A percentile compares a stretch with the other conserved stretches of the same genome.
These are phyloP conservation scores for Nymphalis io DNA, from an alignment of 1,140 invertebrate species.

Conservation along the genomic window DNA sequence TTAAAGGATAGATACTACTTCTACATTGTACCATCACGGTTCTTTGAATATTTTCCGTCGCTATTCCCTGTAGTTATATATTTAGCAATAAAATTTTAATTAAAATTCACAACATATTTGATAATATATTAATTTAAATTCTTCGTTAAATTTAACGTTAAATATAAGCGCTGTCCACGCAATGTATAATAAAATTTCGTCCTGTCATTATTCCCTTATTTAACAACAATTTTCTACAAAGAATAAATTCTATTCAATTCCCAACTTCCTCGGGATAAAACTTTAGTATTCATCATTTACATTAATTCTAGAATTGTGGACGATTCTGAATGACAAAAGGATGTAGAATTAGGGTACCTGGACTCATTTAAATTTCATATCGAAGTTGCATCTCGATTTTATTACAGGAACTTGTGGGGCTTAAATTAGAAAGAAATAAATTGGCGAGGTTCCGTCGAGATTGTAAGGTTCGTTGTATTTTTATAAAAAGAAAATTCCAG, in stretches of 20 bases:
- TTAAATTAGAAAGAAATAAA: slow-evolving; percentile 15
- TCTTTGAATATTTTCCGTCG: too few species aligned
- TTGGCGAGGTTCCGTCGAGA: background rate
- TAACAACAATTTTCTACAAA: slow-evolving; percentile 6
- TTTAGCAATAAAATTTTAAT: too few species aligned
- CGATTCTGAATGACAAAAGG: slow-evolving; percentile 27
- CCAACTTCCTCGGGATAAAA: slow-evolving; percentile 8
- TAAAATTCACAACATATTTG: too few species aligned
- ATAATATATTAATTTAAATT: too few species aligned
- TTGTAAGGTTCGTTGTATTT: background rate
- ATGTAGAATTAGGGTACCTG: slow-evolving; percentile 33
- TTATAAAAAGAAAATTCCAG: background rate
- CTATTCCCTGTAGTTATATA: too few species aligned
- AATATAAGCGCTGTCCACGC: too few species aligned
- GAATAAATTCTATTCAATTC: slow-evolving; percentile 7
- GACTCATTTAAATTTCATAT: slow-evolving; percentile 39
- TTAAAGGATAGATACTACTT: too few species aligned
- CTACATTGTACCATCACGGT: too few species aligned
- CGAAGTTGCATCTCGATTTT: slow-evolving; percentile 26
- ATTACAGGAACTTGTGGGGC: slow-evolving; percentile 1
- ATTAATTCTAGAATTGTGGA: slow-evolving; percentile 26
- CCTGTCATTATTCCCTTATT: background rate
- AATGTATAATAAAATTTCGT: background rate
- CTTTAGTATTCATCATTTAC: slow-evolving; percentile 23
- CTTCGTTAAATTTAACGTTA: too few species aligned